Evolutionary conservation across 2,113 vertebrate genomes (phyloP).

Genomic region (Pseudolaguvia tuberculata): DNA sequence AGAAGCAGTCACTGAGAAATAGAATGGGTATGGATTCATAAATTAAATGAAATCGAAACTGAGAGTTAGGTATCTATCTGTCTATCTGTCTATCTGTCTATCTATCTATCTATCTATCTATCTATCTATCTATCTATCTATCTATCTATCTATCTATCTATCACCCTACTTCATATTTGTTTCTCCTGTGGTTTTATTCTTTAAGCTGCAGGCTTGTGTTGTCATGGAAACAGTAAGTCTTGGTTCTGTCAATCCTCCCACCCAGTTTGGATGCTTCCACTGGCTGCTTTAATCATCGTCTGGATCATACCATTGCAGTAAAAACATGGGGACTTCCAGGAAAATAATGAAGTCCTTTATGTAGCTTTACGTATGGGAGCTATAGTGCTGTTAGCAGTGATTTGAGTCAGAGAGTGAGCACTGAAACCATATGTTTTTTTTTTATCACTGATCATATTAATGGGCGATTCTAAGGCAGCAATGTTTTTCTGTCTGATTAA

Average conservation of each 20-base stretch:
- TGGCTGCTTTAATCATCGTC: background rate
- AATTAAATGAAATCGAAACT: too few relatives aligned
- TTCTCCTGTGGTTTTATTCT: slow-evolving; percentile 36
- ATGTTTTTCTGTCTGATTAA: background rate
- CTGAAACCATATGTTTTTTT: slow-evolving; percentile 11
- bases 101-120: slow-evolving; percentile 11
- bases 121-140: slow-evolving; percentile 24
- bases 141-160: slow-evolving; percentile 12
- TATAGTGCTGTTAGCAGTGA: slow-evolving; percentile 6
- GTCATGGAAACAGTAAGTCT: slow-evolving; percentile 49
- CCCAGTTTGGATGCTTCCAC: slow-evolving; percentile 17
- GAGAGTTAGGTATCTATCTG: too few relatives aligned
- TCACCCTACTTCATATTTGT: slow-evolving; percentile 4
- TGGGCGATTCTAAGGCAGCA: background rate
- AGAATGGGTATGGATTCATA: too few relatives aligned
- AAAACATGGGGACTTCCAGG: background rate
- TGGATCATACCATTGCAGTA: slow-evolving; percentile 29
- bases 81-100: too few relatives aligned
- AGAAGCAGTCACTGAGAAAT: too few relatives aligned
- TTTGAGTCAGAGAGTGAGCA: background rate
- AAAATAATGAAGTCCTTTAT: background rate
- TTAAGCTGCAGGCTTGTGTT: slow-evolving; percentile 44
- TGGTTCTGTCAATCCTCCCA: slow-evolving; percentile 13
- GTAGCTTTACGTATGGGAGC: slow-evolving; percentile 10
- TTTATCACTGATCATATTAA: background rate